Evolutionary conservation across 92 coral and sea anemone genomes (phyloP).

Genomic region (Phymanthus crucifer): DNA sequence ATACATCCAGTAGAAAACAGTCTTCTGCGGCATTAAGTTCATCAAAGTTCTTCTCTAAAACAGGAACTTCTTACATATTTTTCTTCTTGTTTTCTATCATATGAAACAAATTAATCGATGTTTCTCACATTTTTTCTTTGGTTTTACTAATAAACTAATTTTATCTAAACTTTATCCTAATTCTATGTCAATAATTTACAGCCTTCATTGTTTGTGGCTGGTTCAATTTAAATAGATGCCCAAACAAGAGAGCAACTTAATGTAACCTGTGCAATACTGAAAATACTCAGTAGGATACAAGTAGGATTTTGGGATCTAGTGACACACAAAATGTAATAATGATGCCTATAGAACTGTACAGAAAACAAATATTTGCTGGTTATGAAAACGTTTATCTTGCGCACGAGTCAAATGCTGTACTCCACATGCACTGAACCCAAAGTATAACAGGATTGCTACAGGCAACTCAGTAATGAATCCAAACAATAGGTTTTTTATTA

Average conservation of each 20-base stretch:
- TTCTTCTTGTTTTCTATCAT: background rate
- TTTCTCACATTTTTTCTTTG: background rate
- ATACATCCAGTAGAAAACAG: background rate
- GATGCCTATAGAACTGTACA: too few species aligned
- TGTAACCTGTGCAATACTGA: background rate
- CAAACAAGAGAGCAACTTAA: background rate
- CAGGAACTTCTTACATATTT: background rate
- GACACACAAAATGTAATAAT: too few species aligned
- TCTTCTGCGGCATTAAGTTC: background rate
- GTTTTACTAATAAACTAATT: conserved; percentile 3
- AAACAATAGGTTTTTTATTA: too few species aligned
- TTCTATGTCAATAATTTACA: background rate
- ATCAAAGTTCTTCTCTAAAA: background rate
- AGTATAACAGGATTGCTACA: too few species aligned
- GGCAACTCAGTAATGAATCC: too few species aligned
- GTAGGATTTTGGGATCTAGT: too few species aligned
- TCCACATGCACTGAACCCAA: too few species aligned
- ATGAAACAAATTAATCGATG: background rate
- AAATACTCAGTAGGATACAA: too few species aligned
- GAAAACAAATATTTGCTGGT: too few species aligned
- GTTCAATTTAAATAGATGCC: background rate
- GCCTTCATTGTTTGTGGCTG: conserved; percentile 1
- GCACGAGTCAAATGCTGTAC: too few species aligned
- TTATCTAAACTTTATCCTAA: background rate
- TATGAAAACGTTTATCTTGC: too few species aligned